Conservation (phyloP, 2,888 invertebrate genomes). For the Spilarctia lutea region DNA sequence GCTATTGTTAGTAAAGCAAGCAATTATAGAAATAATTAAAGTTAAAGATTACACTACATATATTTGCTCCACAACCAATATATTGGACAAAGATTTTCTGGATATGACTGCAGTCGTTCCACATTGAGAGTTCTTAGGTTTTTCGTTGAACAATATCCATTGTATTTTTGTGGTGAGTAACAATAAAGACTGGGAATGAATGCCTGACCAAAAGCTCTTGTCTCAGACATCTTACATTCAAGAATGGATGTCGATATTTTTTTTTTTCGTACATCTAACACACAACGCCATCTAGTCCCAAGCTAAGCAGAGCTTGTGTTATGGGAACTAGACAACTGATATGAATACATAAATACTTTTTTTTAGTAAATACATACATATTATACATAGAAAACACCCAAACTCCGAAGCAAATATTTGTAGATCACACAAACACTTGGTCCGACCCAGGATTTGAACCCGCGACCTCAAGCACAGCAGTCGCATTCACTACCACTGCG, state of each 20-base stretch:
- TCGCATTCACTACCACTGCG: no score
- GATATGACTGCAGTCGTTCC: not conserved
- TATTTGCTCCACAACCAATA: not conserved
- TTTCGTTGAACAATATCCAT: conserved; percentile 6
- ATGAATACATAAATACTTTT: no score
- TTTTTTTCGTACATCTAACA: no score
- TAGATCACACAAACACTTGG: no score
- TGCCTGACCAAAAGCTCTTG: not conserved
- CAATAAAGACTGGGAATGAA: not conserved
- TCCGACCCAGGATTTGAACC: no score
- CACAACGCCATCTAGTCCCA: no score
- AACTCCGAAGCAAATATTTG: no score
- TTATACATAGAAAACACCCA: no score
- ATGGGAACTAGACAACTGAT: no score
- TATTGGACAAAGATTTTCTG: not conserved
- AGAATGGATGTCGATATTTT: not conserved
- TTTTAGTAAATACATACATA: no score
- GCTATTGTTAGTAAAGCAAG: not conserved
- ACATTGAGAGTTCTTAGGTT: not conserved
- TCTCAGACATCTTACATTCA: not conserved
- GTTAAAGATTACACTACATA: not conserved
- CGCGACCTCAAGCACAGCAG: no score
- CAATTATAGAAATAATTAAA: not conserved
- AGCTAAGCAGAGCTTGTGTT: no score
- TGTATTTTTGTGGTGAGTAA: conserved; percentile 4